A percentile compares a stretch with the other conserved stretches of the same genome.
Conservation (phyloP, 2,888 invertebrate genomes). For the Caenorhabditis sp. region DNA sequence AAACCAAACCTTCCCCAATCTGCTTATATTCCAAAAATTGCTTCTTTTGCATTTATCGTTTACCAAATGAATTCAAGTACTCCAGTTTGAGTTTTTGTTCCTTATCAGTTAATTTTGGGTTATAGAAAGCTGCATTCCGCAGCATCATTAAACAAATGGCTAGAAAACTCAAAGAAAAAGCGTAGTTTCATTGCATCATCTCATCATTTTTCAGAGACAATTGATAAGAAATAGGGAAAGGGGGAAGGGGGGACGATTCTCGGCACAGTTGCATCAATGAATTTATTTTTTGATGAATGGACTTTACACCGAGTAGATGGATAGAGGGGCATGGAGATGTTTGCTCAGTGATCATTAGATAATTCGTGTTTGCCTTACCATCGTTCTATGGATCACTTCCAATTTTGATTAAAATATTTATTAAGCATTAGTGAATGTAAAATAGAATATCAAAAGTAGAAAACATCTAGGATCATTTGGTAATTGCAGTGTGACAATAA, state of each 20-base stretch:
- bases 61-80: slow-evolving; percentile 20
- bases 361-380: not conserved
- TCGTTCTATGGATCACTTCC: not conserved
- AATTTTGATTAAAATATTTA: slow-evolving; percentile 7
- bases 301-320: not conserved
- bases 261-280: not conserved
- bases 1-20: slow-evolving; percentile 24
- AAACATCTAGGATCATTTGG: slow-evolving; percentile 9
- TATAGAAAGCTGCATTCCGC: slow-evolving; percentile 8
- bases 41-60: slow-evolving; percentile 41
- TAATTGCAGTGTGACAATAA: too few relatives aligned
- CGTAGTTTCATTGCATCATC: slow-evolving; percentile 7
- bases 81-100: slow-evolving; percentile 54
- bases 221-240: slow-evolving; percentile 20
- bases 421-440: not conserved
- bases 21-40: slow-evolving; percentile 44
- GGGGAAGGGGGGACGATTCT: too few relatives aligned
- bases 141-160: not conserved
- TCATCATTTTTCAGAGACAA: not conserved
- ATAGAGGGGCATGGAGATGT: not conserved
- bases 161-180: too few relatives aligned
- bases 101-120: slow-evolving; percentile 53
- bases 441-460: not conserved
- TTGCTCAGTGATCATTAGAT: not conserved
- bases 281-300: slow-evolving; percentile 12